A percentile compares a stretch with the other conserved stretches of the same genome.
phyloP scores from a whole-genome alignment of 37 sponge, comb jelly and placozoan species.

The Aphrocallistes beatrix region DNA sequence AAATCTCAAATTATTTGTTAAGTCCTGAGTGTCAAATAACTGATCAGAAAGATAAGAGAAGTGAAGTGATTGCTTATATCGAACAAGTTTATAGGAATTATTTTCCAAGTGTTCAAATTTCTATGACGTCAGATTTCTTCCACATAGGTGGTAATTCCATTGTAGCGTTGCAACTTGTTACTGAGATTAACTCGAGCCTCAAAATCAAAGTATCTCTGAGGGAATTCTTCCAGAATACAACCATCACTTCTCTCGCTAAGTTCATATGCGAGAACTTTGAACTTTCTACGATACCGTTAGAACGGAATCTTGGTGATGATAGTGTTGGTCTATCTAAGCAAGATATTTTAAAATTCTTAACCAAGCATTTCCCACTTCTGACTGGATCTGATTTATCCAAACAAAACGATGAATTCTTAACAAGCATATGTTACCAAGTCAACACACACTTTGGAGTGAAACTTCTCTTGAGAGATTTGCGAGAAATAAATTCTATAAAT shows the following conservation, averaged over 20 bases:
- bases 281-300: neutral
- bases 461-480: neutral
- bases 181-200: neutral
- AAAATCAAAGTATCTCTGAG: neutral
- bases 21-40: neutral
- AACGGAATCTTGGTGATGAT: neutral
- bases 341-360: neutral
- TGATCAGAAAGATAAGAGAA: neutral
- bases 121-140: conserved; percentile 36
- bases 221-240: neutral
- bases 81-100: neutral
- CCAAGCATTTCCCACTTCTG: neutral
- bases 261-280: neutral
- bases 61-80: neutral
- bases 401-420: neutral
- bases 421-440: neutral
- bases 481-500: neutral
- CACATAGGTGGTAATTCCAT: conserved; percentile 42
- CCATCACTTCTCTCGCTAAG: neutral
- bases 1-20: neutral
- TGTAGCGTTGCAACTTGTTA: conserved; percentile 19
- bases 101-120: neutral
- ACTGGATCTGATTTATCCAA: neutral
- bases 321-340: neutral
- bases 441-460: neutral